phyloP scores from a whole-genome alignment of 2,888 invertebrate genomes.

The Erebia aethiops region DNA sequence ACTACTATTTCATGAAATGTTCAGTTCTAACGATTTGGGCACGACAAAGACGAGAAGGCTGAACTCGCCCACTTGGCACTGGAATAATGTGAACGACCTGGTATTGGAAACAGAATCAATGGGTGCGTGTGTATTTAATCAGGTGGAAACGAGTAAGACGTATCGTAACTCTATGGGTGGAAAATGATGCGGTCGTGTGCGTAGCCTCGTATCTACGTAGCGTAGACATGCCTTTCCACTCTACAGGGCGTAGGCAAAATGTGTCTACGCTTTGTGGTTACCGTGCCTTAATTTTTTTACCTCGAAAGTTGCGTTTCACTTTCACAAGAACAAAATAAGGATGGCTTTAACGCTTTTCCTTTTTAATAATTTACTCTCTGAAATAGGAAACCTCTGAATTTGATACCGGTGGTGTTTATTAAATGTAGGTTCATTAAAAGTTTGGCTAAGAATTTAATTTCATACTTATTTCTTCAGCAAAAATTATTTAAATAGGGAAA shows the following conservation, averaged over 20 bases:
- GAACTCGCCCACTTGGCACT: not conserved
- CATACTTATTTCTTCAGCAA: too few relatives aligned
- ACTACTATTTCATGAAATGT: too few relatives aligned
- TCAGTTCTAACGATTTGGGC: too few relatives aligned
- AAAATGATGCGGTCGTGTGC: not conserved
- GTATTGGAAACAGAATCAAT: not conserved
- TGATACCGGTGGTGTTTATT: not conserved
- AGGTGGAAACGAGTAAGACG: not conserved
- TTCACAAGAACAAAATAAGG: too few relatives aligned
- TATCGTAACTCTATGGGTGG: not conserved
- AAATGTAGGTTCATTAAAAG: not conserved
- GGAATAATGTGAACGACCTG: not conserved
- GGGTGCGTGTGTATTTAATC: not conserved
- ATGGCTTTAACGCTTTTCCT: too few relatives aligned
- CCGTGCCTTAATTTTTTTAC: not conserved
- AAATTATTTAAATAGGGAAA: too few relatives aligned
- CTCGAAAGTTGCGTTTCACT: too few relatives aligned
- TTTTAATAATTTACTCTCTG: not conserved
- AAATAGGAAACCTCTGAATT: not conserved
- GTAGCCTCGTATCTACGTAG: not conserved
- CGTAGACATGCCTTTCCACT: constrained; percentile 4
- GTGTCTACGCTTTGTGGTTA: not conserved
- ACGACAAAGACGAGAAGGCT: not conserved
- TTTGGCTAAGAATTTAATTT: not conserved
- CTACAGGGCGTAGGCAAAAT: not conserved